Base-by-base conservation (phyloP, 2,888 invertebrate genomes). In the Cryptocephalus primarius region DNA sequence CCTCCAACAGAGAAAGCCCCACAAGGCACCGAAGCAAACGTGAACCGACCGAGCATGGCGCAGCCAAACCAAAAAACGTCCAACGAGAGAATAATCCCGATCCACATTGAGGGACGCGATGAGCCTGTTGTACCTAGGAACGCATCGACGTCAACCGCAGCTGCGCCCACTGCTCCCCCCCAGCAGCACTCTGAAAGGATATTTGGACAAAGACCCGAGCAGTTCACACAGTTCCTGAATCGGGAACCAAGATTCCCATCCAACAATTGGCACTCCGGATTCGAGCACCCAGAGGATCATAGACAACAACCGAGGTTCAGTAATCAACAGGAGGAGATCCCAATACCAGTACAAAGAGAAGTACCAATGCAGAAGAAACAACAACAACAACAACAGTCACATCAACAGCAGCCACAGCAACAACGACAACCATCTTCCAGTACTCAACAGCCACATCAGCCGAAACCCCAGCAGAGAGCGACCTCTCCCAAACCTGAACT, bases 81-180 rank as follows among this genome's bases (percentile, higher is more conserved):
- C 39, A 81, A 79, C 58, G 83, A 88, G 42, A 77, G 90, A 51
- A 85, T 88, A 61, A 90, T 91, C 68, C 91, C 91, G 14, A 91
- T 91, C 53, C 85, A 86, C 62, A 86, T 91, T 0, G 91, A 92
- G 69, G 89, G 89, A 8, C 75, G 89, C 44, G 85, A 87, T 58
- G 83, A 85, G 61, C 88, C 88, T 1, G 79, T 88, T 11, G 74
- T 85, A 46, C 82, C 84, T 51, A 81, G 78, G 62, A 73, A 75
- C 49, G 50, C 31, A 46, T 43, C 14, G 34, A 50, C 4, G 64
- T 43, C 33, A 32, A 50, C 4, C 64, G 63, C 32, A 61, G 59
- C 14, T 59, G 57, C 11, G 58, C 38, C 13, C 34, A 38, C 10
- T 56, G 8, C 59, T 53, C 13, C 11, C 10, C 3, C n/a, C 11